Conservation (phyloP, 2,113 vertebrate genomes). For the Otocyon megalotis region DNA sequence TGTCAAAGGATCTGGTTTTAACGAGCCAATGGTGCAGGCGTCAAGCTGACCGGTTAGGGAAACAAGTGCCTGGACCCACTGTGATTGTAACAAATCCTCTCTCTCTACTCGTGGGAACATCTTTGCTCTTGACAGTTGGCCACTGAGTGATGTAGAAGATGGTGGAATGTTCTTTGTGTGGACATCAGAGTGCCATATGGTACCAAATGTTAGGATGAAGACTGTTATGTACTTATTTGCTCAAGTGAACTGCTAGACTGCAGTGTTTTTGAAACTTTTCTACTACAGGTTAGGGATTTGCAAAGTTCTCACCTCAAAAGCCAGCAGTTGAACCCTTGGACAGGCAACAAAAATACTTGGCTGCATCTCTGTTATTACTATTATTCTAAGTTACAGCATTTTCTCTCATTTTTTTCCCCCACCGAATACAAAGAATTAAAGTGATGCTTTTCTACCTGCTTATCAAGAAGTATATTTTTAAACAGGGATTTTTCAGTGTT, state of each 20-base stretch:
- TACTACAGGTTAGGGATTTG: not conserved
- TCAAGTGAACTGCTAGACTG: not conserved
- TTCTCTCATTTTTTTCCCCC: not conserved
- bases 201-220: not conserved
- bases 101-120: not conserved
- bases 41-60: not conserved
- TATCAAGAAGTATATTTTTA: not conserved
- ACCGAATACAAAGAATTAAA: not conserved
- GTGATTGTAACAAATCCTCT: not conserved
- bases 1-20: conserved; percentile 46
- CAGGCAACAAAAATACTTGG: not conserved
- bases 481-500: conserved; percentile 14
- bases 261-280: conserved; percentile 3
- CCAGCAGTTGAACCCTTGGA: not conserved
- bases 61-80: no score
- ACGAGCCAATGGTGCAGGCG: not conserved
- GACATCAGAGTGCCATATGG: not conserved
- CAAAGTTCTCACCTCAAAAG: not conserved
- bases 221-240: not conserved
- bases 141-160: not conserved
- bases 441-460: not conserved
- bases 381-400: conserved; percentile 14
- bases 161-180: not conserved
- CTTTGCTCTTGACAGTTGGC: not conserved
- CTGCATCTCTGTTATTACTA: not conserved